Evolutionary conservation across 1,140 invertebrate species (phyloP), one percentile per base, ranked within the genome.

Genomic region (Caerostris extrusa): DNA sequence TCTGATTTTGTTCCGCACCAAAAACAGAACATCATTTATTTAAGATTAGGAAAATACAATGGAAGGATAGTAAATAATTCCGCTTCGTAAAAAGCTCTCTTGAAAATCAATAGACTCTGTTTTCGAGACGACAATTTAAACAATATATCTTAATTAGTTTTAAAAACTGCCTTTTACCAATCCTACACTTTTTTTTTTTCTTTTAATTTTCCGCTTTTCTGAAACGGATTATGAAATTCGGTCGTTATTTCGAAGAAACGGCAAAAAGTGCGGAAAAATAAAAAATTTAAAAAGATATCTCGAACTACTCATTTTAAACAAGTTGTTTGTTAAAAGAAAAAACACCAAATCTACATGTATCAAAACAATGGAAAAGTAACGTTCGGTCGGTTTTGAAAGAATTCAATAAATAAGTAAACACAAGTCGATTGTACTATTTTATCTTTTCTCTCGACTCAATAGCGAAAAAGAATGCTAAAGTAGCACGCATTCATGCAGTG

Each of bases 11-110:
- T 71, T 19, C 34, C 3, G 2, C 14, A 12, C 53, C 8, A 12
- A 71, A 77, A 77, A 77, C 53, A 77, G 71, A 77, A 53, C 71
- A 7, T 5, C 71, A 77, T 77, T 71, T 77, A 53, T 77, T 77
- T 77, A 77, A 77, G 34, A 77, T 77, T 50, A 53, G 34, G 34
- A 50, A 77, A 34, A 34, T 34, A 50, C 7, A 53, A 53, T 12
- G 53, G 53, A 77, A 77, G 2, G 71, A 77, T 12, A 12, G 5
- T 34, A 77, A 77, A 77, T 77, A 77, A 10, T 77, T 77, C 34
- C 50, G n/a, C 50, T 53, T 8, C 8, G 34, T 12, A 53, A 14
- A 7, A 77, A 77, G 7, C 8, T 5, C 6, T 8, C 2, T 77
- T 10, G 4, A 77, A 50, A 77, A 77, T 77, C 50, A 53, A 77